A percentile compares a stretch with the other conserved stretches of the same genome.
Conservation (phyloP, 2,113 vertebrate species). For the Bubo blakistoni region DNA sequence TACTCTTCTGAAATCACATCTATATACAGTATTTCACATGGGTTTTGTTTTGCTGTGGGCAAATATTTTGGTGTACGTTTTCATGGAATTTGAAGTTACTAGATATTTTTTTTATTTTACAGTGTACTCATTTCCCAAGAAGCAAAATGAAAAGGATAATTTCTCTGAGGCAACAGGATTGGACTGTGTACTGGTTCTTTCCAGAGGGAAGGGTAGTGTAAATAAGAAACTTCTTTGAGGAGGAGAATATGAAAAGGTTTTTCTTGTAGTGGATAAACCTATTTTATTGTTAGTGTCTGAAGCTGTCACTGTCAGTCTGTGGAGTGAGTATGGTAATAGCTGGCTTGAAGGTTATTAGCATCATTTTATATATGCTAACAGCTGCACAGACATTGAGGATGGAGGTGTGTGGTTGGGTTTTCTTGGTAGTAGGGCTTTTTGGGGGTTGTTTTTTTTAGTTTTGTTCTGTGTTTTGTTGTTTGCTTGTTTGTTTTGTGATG, state of each 20-base stretch:
- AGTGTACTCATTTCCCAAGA: background rate
- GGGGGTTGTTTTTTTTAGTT: accelerated
- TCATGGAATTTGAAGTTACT: background rate
- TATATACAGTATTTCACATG: background rate
- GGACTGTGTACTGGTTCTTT: background rate
- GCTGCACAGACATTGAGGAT: slow-evolving; percentile 2
- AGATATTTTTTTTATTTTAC: background rate
- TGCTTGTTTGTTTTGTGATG: background rate
- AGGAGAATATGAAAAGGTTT: background rate
- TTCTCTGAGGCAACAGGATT: background rate
- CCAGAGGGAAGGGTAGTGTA: background rate
- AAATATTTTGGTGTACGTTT: background rate
- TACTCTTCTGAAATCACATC: background rate
- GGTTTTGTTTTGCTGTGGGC: background rate
- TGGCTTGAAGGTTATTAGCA: slow-evolving; percentile 54
- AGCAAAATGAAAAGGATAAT: background rate
- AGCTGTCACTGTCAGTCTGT: slow-evolving; percentile 33
- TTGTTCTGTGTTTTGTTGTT: too few species aligned
- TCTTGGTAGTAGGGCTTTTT: background rate
- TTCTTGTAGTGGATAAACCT: background rate
- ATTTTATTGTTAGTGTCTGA: background rate
- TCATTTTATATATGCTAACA: slow-evolving; percentile 45
- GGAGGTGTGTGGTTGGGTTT: accelerated
- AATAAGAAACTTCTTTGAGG: background rate
- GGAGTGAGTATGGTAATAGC: slow-evolving; percentile 35